Evolutionary conservation across 2,113 vertebrate species (phyloP).

Genomic region (Chlamydotis undulata): DNA sequence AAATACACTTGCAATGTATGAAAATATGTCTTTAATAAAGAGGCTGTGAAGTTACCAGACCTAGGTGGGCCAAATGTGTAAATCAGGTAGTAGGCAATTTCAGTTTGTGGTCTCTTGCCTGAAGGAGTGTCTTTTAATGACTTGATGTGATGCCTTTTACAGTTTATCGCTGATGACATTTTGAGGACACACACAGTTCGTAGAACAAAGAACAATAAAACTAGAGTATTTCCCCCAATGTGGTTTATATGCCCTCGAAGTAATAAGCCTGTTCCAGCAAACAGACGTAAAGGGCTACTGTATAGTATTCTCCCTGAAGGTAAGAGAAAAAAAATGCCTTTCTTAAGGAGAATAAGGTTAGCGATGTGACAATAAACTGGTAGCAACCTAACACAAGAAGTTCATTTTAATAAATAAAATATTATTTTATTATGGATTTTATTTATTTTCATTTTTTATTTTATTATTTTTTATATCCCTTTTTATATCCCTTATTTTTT

Average conservation of each 20-base stretch:
- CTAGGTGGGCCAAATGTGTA: constrained; percentile 54
- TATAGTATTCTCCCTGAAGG: constrained; percentile 26
- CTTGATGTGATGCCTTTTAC: constrained; percentile 77
- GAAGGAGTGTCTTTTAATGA: constrained; percentile 79
- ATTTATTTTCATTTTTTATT: not conserved
- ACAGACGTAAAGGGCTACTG: constrained; percentile 14
- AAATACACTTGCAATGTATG: not conserved
- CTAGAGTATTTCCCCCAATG: constrained; percentile 53
- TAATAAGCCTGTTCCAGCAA: constrained; percentile 21
- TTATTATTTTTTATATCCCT: not conserved
- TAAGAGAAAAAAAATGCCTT: not conserved
- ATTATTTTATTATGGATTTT: not conserved
- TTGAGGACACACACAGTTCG: constrained; percentile 77
- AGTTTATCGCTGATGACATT: constrained; percentile 83
- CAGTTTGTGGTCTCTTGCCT: constrained; percentile 67
- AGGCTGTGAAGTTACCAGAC: not conserved
- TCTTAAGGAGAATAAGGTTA: constrained; percentile 32
- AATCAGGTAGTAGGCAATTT: constrained; percentile 56
- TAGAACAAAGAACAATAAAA: constrained; percentile 75
- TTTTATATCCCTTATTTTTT: not conserved
- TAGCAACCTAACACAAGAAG: not conserved
- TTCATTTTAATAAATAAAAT: not conserved
- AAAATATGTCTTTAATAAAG: not conserved
- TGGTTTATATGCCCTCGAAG: constrained; percentile 45
- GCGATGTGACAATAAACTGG: not conserved